phyloP scores from a whole-genome alignment of 1,140 invertebrate genomes.

The Drosophila orena region DNA sequence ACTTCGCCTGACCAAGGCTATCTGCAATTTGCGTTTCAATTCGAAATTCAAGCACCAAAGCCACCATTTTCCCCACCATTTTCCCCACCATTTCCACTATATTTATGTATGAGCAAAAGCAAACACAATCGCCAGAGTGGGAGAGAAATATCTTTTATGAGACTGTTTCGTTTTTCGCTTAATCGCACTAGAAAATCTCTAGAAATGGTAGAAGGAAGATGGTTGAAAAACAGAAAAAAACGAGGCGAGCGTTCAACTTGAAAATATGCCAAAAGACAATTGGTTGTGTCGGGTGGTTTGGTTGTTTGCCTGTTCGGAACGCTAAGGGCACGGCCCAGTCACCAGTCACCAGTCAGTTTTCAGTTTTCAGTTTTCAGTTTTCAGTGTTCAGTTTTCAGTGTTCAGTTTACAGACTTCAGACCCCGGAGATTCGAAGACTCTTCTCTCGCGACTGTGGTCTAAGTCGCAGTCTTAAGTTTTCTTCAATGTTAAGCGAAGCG shows the following conservation, averaged over 20 bases:
- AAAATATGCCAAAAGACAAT: constrained; percentile 83
- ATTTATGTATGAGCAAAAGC: constrained; percentile 40
- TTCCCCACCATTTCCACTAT: constrained; percentile 21
- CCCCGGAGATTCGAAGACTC: background rate
- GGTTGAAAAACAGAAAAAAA: constrained; percentile 30
- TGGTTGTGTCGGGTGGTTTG: constrained; percentile 59
- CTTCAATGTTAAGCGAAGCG: constrained; percentile 78
- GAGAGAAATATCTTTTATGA: constrained; percentile 69
- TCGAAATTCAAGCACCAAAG: constrained; percentile 41
- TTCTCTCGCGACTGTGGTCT: constrained; percentile 8
- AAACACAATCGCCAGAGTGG: constrained; percentile 19
- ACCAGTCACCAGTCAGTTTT: constrained; percentile 6
- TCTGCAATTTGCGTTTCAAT: constrained; percentile 45
- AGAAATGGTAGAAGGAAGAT: constrained; percentile 46
- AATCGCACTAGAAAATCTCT: constrained; percentile 79
- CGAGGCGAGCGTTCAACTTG: constrained; percentile 76
- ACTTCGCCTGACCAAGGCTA: constrained; percentile 23
- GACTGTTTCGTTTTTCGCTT: constrained; percentile 79
- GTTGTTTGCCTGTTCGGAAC: constrained; percentile 46
- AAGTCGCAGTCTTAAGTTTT: constrained; percentile 53
- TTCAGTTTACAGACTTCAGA: background rate
- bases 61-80: constrained; percentile 55
- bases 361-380: background rate
- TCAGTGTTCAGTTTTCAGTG: background rate
- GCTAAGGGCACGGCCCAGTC: constrained; percentile 66